A percentile compares a stretch with the other conserved stretches of the same genome.
These are phyloP conservation scores for Scrobipalpa atriplicella DNA, from an alignment of 2,888 invertebrate genomes.

Conservation along the genomic window DNA sequence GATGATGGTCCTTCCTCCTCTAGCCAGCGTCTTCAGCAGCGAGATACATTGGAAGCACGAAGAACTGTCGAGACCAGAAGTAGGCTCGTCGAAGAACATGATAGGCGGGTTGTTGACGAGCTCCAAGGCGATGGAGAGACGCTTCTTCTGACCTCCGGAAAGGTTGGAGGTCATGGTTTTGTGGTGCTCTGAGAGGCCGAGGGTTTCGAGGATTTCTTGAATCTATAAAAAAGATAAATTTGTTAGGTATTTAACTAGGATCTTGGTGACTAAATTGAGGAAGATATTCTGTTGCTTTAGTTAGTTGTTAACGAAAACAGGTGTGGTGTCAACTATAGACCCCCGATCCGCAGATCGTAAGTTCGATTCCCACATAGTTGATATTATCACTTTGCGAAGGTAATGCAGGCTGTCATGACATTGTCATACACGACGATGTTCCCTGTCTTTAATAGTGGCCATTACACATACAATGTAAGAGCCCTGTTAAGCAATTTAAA, in stretches of 20 bases:
- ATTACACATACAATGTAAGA: too few relatives aligned
- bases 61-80: conserved; percentile 97
- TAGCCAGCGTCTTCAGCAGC: conserved; percentile 92
- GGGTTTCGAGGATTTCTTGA: conserved; percentile 94
- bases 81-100: conserved; percentile 99
- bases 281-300: too few relatives aligned
- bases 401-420: too few relatives aligned
- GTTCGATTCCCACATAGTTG: too few relatives aligned
- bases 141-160: conserved; percentile 97
- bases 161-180: conserved; percentile 95
- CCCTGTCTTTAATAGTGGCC: too few relatives aligned
- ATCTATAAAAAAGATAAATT: conserved; percentile 84
- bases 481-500: too few relatives aligned
- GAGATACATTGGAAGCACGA: conserved; percentile 97
- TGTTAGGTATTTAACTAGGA: background rate
- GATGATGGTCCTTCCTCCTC: conserved; percentile 96
- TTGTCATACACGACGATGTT: too few relatives aligned
- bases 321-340: too few relatives aligned
- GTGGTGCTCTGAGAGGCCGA: conserved; percentile 93
- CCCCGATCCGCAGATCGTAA: too few relatives aligned
- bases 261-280: too few relatives aligned
- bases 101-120: conserved; percentile 98
- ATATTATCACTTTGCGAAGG: too few relatives aligned
- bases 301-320: too few relatives aligned
- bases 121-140: conserved; percentile 96